These are phyloP conservation scores for Pluvialis apricaria DNA, from an alignment of 2,113 vertebrate genomes.

Conservation along the genomic window DNA sequence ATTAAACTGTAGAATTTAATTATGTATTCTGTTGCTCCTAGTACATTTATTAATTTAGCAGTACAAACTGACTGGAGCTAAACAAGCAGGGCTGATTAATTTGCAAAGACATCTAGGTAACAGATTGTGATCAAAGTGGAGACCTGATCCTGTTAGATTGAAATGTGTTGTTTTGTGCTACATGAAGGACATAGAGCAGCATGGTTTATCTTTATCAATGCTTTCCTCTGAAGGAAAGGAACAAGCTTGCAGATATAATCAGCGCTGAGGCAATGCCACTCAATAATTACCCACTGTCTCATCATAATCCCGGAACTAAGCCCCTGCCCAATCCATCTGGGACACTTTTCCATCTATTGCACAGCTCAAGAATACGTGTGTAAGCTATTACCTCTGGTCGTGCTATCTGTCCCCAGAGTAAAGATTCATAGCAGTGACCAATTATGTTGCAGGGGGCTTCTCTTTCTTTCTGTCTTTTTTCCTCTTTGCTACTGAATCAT, in stretches of 20 bases:
- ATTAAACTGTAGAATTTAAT: slow-evolving; percentile 98
- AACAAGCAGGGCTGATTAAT: slow-evolving; percentile 84
- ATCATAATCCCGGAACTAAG: slow-evolving; percentile 98
- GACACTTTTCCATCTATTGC: slow-evolving; percentile 83
- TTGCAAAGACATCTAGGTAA: slow-evolving; percentile 85
- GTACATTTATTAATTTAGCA: slow-evolving; percentile 90
- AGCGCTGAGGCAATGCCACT: slow-evolving; percentile 87
- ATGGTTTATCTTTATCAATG: slow-evolving; percentile 81
- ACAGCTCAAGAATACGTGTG: slow-evolving; percentile 76
- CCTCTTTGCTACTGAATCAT: slow-evolving; percentile 5
- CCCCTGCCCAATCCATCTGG: slow-evolving; percentile 95
- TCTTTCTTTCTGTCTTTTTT: neutral
- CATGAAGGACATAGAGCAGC: slow-evolving; percentile 75
- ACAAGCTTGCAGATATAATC: slow-evolving; percentile 86
- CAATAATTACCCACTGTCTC: slow-evolving; percentile 89
- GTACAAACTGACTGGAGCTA: slow-evolving; percentile 80
- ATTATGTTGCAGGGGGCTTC: slow-evolving; percentile 67
- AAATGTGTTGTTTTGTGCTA: slow-evolving; percentile 78
- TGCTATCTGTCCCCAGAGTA: slow-evolving; percentile 73
- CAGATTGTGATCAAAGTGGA: slow-evolving; percentile 84
- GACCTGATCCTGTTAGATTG: slow-evolving; percentile 84
- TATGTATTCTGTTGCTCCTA: slow-evolving; percentile 87
- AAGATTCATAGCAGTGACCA: slow-evolving; percentile 73
- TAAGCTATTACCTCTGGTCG: slow-evolving; percentile 78
- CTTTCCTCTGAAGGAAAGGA: slow-evolving; percentile 81